Evolutionary conservation across 2,888 invertebrate genomes (phyloP).

Genomic region (Athalia rosae): DNA sequence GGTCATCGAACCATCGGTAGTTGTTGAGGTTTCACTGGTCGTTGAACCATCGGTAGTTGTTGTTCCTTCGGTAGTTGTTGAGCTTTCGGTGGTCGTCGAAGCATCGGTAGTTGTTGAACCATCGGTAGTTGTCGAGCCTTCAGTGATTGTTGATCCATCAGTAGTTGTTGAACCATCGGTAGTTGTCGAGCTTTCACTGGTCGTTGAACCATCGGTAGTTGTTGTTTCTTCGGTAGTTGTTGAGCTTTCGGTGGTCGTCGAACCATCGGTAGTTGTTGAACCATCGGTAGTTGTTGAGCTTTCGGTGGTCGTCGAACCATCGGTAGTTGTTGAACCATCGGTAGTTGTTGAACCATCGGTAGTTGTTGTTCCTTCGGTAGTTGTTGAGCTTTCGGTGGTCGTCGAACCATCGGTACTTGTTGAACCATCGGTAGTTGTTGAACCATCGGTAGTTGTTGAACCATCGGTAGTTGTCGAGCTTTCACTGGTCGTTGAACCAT

Average conservation of each 20-base stretch:
- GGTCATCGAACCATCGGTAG: background rate
- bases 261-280: background rate
- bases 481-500: background rate
- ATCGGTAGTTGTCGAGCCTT: background rate
- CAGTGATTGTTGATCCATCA: background rate
- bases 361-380: background rate
- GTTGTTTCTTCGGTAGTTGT: background rate
- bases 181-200: background rate
- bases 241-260: background rate
- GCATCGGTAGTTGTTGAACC: slow-evolving; percentile 9
- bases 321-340: background rate
- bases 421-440: background rate
- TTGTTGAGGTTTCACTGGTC: background rate
- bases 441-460: background rate
- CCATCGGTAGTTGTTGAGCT: background rate
- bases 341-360: background rate
- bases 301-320: background rate
- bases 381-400: background rate
- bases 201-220: background rate
- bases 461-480: background rate
- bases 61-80: background rate
- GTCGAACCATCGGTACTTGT: background rate
- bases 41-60: background rate
- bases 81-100: background rate
- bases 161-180: background rate